Evolutionary conservation across 2,113 vertebrate genomes (phyloP).

Genomic region (Bubalus kerabau): DNA sequence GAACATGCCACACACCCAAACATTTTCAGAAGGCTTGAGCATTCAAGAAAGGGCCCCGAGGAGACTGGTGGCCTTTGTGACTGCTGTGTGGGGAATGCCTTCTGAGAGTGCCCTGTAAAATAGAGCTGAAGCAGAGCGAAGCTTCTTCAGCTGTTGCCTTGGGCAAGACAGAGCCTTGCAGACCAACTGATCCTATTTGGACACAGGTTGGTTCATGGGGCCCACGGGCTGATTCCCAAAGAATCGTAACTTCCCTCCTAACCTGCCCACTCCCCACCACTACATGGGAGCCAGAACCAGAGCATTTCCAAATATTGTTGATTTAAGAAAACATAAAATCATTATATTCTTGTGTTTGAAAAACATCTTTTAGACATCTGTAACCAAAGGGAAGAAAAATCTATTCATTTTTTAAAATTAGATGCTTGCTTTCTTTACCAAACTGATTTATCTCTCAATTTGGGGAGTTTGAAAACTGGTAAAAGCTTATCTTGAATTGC

Average conservation of each 20-base stretch:
- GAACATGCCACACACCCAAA: background rate
- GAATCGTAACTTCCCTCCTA: background rate
- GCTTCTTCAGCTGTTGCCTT: background rate
- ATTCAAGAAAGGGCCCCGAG: background rate
- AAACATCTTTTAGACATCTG: conserved; percentile 10
- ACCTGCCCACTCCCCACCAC: background rate
- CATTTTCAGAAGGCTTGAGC: background rate
- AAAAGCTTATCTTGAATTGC: background rate
- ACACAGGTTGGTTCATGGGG: background rate
- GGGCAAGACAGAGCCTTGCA: background rate
- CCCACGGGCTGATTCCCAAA: background rate
- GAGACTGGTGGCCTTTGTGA: background rate
- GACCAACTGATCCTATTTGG: background rate
- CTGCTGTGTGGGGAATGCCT: background rate
- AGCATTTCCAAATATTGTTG: background rate
- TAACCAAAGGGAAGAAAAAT: background rate
- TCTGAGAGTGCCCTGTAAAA: background rate
- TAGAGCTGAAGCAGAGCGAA: background rate
- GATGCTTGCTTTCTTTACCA: background rate
- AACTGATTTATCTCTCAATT: background rate
- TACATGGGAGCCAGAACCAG: background rate
- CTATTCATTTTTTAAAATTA: background rate
- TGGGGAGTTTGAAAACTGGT: background rate
- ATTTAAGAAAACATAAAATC: conserved; percentile 6
- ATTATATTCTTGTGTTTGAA: background rate